These are phyloP conservation scores for Sminthurides aquaticus DNA, from an alignment of 2,888 invertebrate species.

Conservation along the genomic window DNA sequence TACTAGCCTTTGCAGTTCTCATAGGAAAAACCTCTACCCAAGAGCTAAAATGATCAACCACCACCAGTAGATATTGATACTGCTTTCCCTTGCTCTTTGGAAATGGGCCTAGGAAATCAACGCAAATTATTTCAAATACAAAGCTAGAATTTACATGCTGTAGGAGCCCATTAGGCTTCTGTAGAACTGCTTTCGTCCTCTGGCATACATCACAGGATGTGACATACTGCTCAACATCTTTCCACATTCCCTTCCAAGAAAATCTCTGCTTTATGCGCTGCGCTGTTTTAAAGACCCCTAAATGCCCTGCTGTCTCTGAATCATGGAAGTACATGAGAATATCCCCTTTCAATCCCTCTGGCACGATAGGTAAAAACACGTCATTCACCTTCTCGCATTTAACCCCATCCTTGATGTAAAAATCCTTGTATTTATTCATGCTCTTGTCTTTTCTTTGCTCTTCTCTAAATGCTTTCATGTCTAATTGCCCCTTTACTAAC, in stretches of 20 bases:
- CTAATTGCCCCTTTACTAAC: too few relatives aligned
- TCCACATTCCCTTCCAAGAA: conserved; percentile 29
- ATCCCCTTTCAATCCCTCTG: too few relatives aligned
- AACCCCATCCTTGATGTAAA: too few relatives aligned
- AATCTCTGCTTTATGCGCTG: conserved; percentile 19
- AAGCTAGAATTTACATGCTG: neutral
- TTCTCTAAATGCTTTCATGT: too few relatives aligned
- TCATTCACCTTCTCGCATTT: too few relatives aligned
- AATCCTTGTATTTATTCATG: too few relatives aligned
- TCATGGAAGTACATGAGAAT: too few relatives aligned
- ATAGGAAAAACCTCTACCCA: conserved; percentile 35
- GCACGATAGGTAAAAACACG: too few relatives aligned
- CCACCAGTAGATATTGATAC: conserved; percentile 26
- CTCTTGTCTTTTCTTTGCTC: too few relatives aligned
- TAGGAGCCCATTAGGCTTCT: neutral
- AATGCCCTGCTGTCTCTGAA: conserved; percentile 26
- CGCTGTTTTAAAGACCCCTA: conserved; percentile 25
- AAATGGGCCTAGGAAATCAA: conserved; percentile 27
- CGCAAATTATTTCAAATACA: conserved; percentile 16
- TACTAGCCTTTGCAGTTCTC: conserved; percentile 19
- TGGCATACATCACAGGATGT: conserved; percentile 28
- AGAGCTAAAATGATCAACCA: conserved; percentile 28
- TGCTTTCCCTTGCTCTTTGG: conserved; percentile 5
- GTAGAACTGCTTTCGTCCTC: conserved; percentile 12
- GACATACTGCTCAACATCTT: conserved; percentile 25